A percentile compares a stretch with the other conserved stretches of the same genome.
Evolutionary conservation across 2,797 vertebrate species (phyloP).

Genomic region (Tachyglossus aculeatus): DNA sequence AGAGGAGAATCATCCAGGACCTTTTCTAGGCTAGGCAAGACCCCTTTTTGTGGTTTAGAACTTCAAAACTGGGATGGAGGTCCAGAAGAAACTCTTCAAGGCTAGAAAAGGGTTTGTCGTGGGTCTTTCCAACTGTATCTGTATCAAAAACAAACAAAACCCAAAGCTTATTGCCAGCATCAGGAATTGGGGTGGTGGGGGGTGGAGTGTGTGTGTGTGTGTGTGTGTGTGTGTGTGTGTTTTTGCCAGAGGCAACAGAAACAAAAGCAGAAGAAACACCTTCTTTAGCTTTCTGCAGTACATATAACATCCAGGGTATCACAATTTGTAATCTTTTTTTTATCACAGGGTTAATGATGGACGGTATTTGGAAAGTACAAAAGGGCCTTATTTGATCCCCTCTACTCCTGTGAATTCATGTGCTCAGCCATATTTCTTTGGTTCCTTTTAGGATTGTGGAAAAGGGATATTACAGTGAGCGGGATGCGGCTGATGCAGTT

Average conservation of each 20-base stretch:
- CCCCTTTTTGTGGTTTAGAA: too few relatives aligned
- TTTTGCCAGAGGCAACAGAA: not conserved
- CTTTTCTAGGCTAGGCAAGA: too few relatives aligned
- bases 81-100: too few relatives aligned
- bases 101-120: too few relatives aligned
- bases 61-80: too few relatives aligned
- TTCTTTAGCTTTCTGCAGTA: slow-evolving; percentile 20
- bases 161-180: not conserved
- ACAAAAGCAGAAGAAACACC: not conserved
- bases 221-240: not conserved
- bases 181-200: not conserved
- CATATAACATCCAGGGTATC: not conserved
- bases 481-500: slow-evolving; percentile 85
- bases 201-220: not conserved
- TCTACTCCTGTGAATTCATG: not conserved
- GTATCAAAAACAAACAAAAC: not conserved
- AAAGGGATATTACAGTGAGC: slow-evolving; percentile 87
- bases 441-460: slow-evolving; percentile 83
- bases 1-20: too few relatives aligned
- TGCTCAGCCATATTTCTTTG: slow-evolving; percentile 32
- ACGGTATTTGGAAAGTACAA: slow-evolving; percentile 19
- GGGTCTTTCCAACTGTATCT: too few relatives aligned
- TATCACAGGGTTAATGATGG: not conserved
- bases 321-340: not conserved
- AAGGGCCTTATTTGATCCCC: not conserved